Base-by-base conservation (phyloP, 2,888 invertebrate genomes). In the Erpobdella octoculata region DNA sequence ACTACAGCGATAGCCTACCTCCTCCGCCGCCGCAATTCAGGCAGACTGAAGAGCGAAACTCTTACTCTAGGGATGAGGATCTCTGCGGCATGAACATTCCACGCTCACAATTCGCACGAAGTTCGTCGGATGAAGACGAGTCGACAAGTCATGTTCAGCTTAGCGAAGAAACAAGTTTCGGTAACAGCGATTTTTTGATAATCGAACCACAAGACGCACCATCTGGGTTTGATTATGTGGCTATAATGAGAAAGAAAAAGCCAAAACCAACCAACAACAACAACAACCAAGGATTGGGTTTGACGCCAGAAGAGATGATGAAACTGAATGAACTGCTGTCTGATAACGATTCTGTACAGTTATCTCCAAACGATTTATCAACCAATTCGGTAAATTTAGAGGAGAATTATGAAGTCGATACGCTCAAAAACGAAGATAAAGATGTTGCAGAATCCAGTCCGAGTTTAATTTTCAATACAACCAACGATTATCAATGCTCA, bases 191-290 rank as follows among this genome's bases (percentile, higher is more conserved):
- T n/a, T 8, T 8, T n/a, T 58, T n/a, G 21, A 12, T 8, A n/a
- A n/a, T n/a, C n/a, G n/a, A n/a, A n/a, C n/a, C n/a, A n/a, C n/a
- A n/a, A n/a, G n/a, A 28, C n/a, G 33, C 38, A 18, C 38, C 65
- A 58, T 69, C 69, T 0, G 48, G 53, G 33, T 69, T 69, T 31
- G 69, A 69, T 53, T 69, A 69, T 37, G 69, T 58, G 46, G 69
- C 69, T 15, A 69, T 69, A 9, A 35, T 69, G 69, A n/a, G 69
- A 28, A 69, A 69, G 36, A 69, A 69, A 28, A 69, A 58, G n/a
- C 58, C 69, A 4, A 69, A 69, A 33, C 33, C 38, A 18, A 33
- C 21, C 25, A 5, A 28, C 8, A 4, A 33, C 0, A 36, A 69
- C 53, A 28, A 53, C 0, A 36, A 69, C 53, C 21, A 53, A 21